A percentile compares a stretch with the other conserved stretches of the same genome.
Conservation (phyloP, 2,797 vertebrate species). For the Falco naumanni region DNA sequence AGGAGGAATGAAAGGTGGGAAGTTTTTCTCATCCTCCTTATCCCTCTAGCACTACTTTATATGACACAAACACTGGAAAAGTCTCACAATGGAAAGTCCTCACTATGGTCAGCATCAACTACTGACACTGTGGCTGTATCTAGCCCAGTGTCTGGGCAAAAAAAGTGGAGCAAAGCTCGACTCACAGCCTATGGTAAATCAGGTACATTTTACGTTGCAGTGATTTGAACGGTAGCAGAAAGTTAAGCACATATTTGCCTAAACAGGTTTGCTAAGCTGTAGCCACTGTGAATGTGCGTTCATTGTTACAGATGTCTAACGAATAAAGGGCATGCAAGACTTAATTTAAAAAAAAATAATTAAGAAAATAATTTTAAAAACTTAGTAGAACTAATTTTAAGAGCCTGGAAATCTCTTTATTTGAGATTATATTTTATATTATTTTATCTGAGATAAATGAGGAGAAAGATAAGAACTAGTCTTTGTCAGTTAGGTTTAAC, state of each 20-base stretch:
- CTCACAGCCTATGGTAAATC: neutral
- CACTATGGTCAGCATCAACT: neutral
- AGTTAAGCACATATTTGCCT: neutral
- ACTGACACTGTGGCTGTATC: neutral
- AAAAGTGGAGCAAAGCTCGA: neutral
- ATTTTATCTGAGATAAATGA: too few relatives aligned
- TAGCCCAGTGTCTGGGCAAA: neutral
- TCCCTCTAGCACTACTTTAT: neutral
- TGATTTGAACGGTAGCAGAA: neutral
- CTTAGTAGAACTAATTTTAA: neutral
- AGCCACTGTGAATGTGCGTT: neutral
- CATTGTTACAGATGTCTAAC: neutral
- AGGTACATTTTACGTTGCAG: neutral
- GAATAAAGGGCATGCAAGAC: neutral
- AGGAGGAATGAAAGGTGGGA: neutral
- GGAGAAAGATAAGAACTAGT: neutral
- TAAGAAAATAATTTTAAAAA: neutral
- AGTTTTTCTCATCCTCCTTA: neutral
- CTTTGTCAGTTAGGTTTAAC: neutral
- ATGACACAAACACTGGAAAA: neutral
- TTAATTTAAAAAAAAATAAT: neutral
- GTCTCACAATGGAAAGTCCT: neutral
- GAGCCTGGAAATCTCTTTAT: neutral
- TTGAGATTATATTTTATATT: neutral
- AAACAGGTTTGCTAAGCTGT: neutral